These are phyloP conservation scores for Drosophila parvula DNA, from an alignment of 1,140 invertebrate genomes.

Conservation along the genomic window DNA sequence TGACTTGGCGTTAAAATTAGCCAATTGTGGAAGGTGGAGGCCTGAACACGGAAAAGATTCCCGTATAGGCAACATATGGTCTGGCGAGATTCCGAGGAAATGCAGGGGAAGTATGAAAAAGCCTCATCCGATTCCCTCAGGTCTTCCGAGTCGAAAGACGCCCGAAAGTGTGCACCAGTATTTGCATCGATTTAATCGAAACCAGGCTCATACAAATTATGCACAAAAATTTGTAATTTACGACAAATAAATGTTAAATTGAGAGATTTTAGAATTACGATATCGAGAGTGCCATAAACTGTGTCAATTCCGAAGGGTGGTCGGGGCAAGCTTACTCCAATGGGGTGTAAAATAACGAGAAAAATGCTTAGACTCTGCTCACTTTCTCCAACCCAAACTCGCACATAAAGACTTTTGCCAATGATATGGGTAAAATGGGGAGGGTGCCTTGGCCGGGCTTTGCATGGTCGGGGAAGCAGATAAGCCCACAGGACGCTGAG, in stretches of 20 bases:
- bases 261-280: slow-evolving; percentile 79
- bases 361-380: slow-evolving; percentile 30
- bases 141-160: slow-evolving; percentile 4
- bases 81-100: not conserved
- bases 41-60: not conserved
- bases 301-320: slow-evolving; percentile 47
- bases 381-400: slow-evolving; percentile 44
- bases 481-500: slow-evolving; percentile 46
- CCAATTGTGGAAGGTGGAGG: slow-evolving; percentile 45
- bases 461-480: slow-evolving; percentile 41
- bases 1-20: slow-evolving; percentile 72
- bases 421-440: slow-evolving; percentile 64
- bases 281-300: slow-evolving; percentile 62
- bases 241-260: slow-evolving; percentile 82
- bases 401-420: slow-evolving; percentile 55
- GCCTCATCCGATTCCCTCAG: slow-evolving; percentile 16
- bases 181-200: slow-evolving; percentile 27
- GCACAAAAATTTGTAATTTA: slow-evolving; percentile 73
- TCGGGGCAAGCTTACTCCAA: slow-evolving; percentile 39
- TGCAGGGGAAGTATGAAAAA: not conserved
- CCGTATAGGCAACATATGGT: slow-evolving; percentile 50
- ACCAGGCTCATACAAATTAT: slow-evolving; percentile 46
- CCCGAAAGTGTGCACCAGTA: slow-evolving; percentile 13
- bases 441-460: slow-evolving; percentile 14
- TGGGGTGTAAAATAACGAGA: slow-evolving; percentile 81